Conservation (phyloP, 2,797 vertebrate genomes). For the Malacoraja senta region DNA sequence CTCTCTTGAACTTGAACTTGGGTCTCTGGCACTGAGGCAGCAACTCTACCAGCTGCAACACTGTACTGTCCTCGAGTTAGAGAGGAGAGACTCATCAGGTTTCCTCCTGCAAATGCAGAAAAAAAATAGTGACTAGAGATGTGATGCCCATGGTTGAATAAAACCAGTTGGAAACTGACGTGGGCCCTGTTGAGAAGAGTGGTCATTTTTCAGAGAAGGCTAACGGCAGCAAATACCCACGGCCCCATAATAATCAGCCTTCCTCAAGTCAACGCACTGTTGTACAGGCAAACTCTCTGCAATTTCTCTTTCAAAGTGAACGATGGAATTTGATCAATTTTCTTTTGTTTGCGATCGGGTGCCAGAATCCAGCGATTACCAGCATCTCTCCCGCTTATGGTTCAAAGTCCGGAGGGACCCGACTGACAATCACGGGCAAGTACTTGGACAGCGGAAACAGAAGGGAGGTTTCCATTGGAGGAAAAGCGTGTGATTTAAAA, state of each 20-base stretch:
- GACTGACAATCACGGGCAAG: constrained; percentile 77
- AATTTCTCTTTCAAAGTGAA: background rate
- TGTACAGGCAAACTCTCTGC: too few relatives aligned
- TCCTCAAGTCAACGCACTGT: background rate
- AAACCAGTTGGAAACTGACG: background rate
- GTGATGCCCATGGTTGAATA: background rate
- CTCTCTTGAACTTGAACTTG: too few relatives aligned
- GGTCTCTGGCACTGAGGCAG: too few relatives aligned
- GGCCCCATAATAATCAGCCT: background rate
- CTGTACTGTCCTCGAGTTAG: too few relatives aligned
- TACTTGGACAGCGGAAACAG: constrained; percentile 77
- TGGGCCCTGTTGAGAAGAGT: background rate
- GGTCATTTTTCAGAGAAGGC: background rate
- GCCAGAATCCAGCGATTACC: constrained; percentile 74
- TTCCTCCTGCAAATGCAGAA: background rate
- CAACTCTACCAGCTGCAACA: too few relatives aligned
- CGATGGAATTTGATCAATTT: constrained; percentile 6
- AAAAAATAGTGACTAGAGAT: background rate
- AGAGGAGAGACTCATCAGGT: background rate
- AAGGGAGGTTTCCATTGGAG: constrained; percentile 71
- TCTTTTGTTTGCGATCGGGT: constrained; percentile 24
- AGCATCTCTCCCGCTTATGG: constrained; percentile 82
- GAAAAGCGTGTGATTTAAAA: constrained; percentile 60
- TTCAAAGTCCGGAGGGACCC: constrained; percentile 80
- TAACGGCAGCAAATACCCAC: background rate